Evolutionary conservation across 2,888 invertebrate genomes (phyloP), one percentile per base, ranked within the genome.

Genomic region (Chrysotoxum bicinctum): DNA sequence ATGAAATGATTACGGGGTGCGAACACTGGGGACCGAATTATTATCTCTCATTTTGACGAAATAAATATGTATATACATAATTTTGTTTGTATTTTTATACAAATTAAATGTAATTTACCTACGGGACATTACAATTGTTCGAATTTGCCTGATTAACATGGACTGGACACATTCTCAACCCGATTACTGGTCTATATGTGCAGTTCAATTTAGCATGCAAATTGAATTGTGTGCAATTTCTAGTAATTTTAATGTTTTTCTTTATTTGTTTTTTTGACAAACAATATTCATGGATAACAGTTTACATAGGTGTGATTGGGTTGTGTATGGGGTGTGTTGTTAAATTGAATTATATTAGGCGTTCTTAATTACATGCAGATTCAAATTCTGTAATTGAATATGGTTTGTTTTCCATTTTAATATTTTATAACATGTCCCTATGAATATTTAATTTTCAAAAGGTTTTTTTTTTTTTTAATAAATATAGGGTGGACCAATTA

Each of bases 361-460:
- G 40, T 70, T 56, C 32, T 70, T 83, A 79, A 83, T 83, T 62
- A 64, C 45, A 83, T 83, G 78, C 64, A 78, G 75, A 83, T 78
- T 62, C 32, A 66, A 78, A 68, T 70, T 58, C n/a, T 21, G 58
- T 58, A 78, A 83, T 83, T 74, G 62, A 56, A 83, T 69, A 58
- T 35, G 35, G 30, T 45, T 69, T 35, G 30, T 45, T 69, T 62
- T 69, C 35, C 23, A 16, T 16, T 23, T 50, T 21, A 14, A n/a
- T 60, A 70, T 32, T 16, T 60, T 40, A 7, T 37, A n/a, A n/a
- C n/a, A n/a, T 68, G 23, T 30, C 35, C 26, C 2, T 45, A 45
- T 32, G 64, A 83, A 74, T 74, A 66, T 74, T 78, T 70, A 50
- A 54, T 74, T 69, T 73, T 40, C 14, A 19, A 78, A 74, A 78